Evolutionary conservation across 92 coral and sea anemone genomes (phyloP).

Genomic region (Diadumene lineata): DNA sequence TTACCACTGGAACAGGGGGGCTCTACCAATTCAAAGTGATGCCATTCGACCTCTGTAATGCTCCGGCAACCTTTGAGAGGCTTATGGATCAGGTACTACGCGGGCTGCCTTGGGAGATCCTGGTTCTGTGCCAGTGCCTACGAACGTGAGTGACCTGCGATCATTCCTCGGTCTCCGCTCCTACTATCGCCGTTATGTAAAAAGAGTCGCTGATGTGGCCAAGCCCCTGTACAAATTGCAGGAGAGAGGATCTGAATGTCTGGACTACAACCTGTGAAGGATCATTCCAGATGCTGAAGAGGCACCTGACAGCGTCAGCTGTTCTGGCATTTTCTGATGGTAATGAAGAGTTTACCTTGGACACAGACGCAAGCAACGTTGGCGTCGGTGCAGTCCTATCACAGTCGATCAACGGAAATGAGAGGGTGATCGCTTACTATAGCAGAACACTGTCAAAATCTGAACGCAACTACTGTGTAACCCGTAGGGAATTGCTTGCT

Average conservation of each 20-base stretch:
- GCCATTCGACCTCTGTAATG: constrained; percentile 12
- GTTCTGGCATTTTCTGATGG: constrained; percentile 31
- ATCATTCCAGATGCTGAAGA: constrained; percentile 19
- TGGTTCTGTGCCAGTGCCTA: constrained; percentile 40
- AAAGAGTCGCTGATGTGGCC: constrained; percentile 27
- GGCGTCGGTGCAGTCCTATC: constrained; percentile 46
- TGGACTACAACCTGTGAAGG: constrained; percentile 28
- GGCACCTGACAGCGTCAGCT: constrained; percentile 9
- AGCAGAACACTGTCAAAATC: constrained; percentile 40
- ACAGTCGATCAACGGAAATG: constrained; percentile 33
- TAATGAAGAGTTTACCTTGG: constrained; percentile 29
- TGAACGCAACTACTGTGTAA: constrained; percentile 49
- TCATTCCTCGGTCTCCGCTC: constrained; percentile 49
- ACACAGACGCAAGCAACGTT: constrained; percentile 53
- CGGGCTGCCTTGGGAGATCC: constrained; percentile 23
- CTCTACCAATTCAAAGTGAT: constrained; percentile 15
- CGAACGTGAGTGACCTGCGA: background rate
- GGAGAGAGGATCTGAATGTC: constrained; percentile 22
- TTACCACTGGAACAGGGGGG: constrained; percentile 7
- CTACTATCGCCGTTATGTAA: constrained; percentile 7
- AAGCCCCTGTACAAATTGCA: constrained; percentile 27
- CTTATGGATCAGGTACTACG: constrained; percentile 8
- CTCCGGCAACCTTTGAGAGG: constrained; percentile 17
- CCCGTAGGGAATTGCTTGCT: constrained; percentile 43
- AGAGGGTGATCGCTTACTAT: constrained; percentile 39